Base-by-base conservation (phyloP, 2,888 invertebrate species). In the Conistra vaccinii region DNA sequence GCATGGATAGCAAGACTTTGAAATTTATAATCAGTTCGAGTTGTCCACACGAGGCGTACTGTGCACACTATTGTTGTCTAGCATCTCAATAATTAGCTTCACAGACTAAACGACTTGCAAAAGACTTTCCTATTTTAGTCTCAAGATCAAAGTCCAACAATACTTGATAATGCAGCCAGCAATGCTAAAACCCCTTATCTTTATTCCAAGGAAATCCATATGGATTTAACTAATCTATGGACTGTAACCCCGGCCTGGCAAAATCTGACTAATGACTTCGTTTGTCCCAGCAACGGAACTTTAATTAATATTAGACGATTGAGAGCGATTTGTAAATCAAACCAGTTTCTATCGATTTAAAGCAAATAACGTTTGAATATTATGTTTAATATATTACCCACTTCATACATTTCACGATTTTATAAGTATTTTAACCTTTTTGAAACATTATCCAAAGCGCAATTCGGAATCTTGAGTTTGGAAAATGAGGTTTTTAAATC, bases 291-390 rank as follows among this genome's bases (percentile, higher is more conserved):
- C 68, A 81, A 85, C 72, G 81, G 70, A 75, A 62, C 78, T 82
- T 81, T 75, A 85, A 85, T 83, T 75, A 75, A 71, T 26, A 73
- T 75, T 60, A 60, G 61, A 55, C 68, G 68, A 48, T 42, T 39
- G 48, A 69, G 51, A 78, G 65, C 23, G 9, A 69, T 81, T 82
- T 78, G 73, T 66, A 57, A 69, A 68, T 69, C 32, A 73, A 82
- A 78, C 83, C 75, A 55, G 85, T 82, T 71, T 60, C 32, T 45
- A 65, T 58, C 23, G 32, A 81, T 63, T 65, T 60, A 71, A 81
- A 66, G 39, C 51, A 72, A 79, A 81, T 61, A 81, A 71, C 42
- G 14, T 66, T 68, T 39, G 58, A 55, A 72, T 51, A 65, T 57
- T 48, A 63, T 61, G 26, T 60, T 48, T 57, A 42, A 68, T 55